A percentile compares a stretch with the other conserved stretches of the same genome.
Conservation (phyloP, 2,888 invertebrate genomes). For the Drosophila tripunctata region DNA sequence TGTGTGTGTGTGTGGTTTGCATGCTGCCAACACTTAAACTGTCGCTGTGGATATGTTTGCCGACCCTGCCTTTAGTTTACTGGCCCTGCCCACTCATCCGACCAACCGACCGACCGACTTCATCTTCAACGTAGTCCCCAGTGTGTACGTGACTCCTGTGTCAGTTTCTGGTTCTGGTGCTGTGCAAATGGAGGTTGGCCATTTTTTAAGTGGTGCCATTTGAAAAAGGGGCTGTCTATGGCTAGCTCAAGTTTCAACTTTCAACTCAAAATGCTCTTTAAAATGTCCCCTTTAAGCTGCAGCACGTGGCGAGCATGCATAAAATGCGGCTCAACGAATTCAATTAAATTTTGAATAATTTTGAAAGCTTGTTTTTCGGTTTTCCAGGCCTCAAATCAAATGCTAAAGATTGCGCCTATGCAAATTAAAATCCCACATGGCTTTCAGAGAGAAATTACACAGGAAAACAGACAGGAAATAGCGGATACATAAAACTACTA, state of each 20-base stretch:
- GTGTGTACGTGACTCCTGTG: conserved; percentile 59
- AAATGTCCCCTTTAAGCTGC: conserved; percentile 40
- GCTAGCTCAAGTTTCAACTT: conserved; percentile 7
- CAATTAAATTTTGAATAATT: conserved; percentile 45
- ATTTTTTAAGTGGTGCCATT: conserved; percentile 41
- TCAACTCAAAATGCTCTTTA: conserved; percentile 24
- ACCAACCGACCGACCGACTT: no score
- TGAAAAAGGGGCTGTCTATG: background rate
- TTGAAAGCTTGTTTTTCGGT: conserved; percentile 13
- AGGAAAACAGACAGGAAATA: background rate
- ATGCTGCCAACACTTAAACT: conserved; percentile 70
- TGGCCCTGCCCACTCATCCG: background rate
- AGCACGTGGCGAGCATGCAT: conserved; percentile 39
- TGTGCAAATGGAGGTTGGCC: conserved; percentile 20
- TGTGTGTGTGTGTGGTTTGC: conserved; percentile 47
- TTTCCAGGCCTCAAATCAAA: conserved; percentile 32
- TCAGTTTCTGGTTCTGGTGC: conserved; percentile 5
- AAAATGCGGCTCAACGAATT: conserved; percentile 34
- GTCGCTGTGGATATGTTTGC: conserved; percentile 51
- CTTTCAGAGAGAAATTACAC: background rate
- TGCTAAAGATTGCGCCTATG: conserved; percentile 13
- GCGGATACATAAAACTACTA: background rate
- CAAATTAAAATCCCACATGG: background rate
- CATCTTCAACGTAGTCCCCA: background rate
- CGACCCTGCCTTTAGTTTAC: conserved; percentile 5